Base-by-base conservation (phyloP, 1,140 invertebrate species). In the Pogonus chalceus region DNA sequence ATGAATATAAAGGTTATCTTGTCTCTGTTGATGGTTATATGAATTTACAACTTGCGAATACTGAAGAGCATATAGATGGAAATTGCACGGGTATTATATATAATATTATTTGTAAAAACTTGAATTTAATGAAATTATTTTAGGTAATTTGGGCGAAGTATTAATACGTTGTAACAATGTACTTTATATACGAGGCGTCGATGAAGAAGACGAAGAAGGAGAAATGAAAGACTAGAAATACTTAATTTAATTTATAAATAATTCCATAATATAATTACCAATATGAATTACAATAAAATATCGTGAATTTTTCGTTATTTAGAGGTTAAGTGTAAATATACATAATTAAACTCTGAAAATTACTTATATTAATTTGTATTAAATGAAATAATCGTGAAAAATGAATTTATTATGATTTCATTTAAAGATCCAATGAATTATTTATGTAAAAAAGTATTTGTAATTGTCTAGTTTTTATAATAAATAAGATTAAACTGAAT, bases 21-120 rank as follows among this genome's bases (percentile, higher is more conserved):
- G 94, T 99, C 0, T 97, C 96, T 2, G 91, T 96, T 10, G 97
- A 99, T 78, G 90, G 90, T 4, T 99, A 99, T 68, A 99, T 99
- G 97, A 99, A 99, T 72, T 72, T 99, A 58, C 95, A 98, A 74
- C 71, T 99, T 52, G 95, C 96, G 0, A 97, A 98, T 66, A 93
- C 96, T n/a, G 96, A 99, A 74, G 97, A 99, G 78, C 90, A 87
- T 64, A 88, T 98, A 58, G 92, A 98, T 66, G 92, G 93, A 54
- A 81, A 76, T 56, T 81, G 83, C 54, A 94, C 92, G 59, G 96
- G 79, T 79, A 71, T 66, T 61, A 22, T 3, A 53, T 53, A 2
- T 24, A 48, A 21, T 35, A 20, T 24, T n/a, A 24, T 14, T 20
- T 55, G 49, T 52, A 16, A 43, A 18, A 22, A 14, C 35, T 57